Evolutionary conservation across 2,888 invertebrate genomes (phyloP).

Genomic region (Pterostichus madidus): DNA sequence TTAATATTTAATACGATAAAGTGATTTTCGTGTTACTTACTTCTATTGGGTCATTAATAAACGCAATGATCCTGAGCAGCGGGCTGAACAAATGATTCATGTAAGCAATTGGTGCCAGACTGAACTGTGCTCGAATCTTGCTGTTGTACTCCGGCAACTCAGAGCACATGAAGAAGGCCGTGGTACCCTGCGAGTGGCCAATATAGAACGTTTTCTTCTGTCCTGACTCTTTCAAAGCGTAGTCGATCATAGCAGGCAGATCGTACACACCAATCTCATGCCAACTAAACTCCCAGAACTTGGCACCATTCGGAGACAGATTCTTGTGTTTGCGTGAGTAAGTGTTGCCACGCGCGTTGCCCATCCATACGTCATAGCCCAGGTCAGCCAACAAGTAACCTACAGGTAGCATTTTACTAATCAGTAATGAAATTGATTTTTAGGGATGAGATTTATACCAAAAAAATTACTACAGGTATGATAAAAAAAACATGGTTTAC

Average conservation of each 20-base stretch:
- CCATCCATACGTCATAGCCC: constrained; percentile 80
- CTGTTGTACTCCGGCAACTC: constrained; percentile 83
- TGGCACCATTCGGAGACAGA: constrained; percentile 68
- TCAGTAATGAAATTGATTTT: too few species aligned
- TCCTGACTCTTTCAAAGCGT: constrained; percentile 81
- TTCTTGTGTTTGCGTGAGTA: constrained; percentile 79
- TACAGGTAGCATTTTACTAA: constrained; percentile 70
- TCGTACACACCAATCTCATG: constrained; percentile 90
- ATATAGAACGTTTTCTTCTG: constrained; percentile 84
- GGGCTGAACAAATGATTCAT: constrained; percentile 79
- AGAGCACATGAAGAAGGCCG: constrained; percentile 84
- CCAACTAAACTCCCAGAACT: constrained; percentile 82
- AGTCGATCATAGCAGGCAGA: constrained; percentile 89
- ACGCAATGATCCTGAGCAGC: constrained; percentile 70
- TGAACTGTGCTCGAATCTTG: constrained; percentile 84
- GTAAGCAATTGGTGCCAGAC: constrained; percentile 85
- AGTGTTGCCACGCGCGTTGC: constrained; percentile 81
- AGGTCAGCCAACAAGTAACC: constrained; percentile 77
- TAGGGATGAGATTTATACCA: too few species aligned
- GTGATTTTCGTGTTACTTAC: too few species aligned
- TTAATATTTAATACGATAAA: too few species aligned
- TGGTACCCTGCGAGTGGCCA: constrained; percentile 90
- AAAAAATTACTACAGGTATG: too few species aligned
- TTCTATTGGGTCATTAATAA: neutral
- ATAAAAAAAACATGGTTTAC: too few species aligned